phyloP scores from a whole-genome alignment of 2,113 vertebrate species.

The Trematocara macrostoma region DNA sequence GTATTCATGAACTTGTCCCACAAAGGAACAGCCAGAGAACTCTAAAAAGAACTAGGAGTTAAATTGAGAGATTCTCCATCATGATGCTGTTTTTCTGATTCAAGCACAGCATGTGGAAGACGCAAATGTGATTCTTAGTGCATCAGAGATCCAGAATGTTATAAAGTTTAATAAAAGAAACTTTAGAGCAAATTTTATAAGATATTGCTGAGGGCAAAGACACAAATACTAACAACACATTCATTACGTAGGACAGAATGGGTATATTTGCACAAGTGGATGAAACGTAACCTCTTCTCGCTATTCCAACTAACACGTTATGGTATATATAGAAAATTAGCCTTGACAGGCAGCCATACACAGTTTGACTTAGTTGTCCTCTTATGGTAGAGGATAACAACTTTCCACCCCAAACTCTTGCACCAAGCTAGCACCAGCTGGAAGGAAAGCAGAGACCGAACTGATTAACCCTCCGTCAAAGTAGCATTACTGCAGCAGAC shows the following conservation, averaged over 20 bases:
- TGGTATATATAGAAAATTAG: neutral
- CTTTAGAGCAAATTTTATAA: neutral
- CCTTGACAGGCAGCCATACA: neutral
- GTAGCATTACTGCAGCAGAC: neutral
- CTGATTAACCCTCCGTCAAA: neutral
- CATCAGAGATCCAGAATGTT: neutral
- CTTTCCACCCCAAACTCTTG: neutral
- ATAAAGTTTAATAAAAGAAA: neutral
- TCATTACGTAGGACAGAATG: neutral
- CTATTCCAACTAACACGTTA: neutral
- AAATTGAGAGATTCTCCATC: neutral
- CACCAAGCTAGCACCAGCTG: neutral
- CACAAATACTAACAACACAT: neutral
- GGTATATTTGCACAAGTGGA: neutral
- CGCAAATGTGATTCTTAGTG: neutral
- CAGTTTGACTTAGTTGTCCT: neutral
- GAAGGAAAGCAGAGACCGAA: neutral
- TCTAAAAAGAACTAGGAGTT: neutral
- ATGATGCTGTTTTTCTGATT: neutral
- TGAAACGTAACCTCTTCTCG: neutral
- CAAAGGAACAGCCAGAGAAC: neutral
- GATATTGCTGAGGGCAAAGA: neutral
- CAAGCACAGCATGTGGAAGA: neutral
- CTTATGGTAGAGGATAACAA: neutral
- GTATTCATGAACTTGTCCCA: neutral